A percentile compares a stretch with the other conserved stretches of the same genome.
Evolutionary conservation across 2,888 invertebrate genomes (phyloP).

Genomic region (Anthrax anthrax): DNA sequence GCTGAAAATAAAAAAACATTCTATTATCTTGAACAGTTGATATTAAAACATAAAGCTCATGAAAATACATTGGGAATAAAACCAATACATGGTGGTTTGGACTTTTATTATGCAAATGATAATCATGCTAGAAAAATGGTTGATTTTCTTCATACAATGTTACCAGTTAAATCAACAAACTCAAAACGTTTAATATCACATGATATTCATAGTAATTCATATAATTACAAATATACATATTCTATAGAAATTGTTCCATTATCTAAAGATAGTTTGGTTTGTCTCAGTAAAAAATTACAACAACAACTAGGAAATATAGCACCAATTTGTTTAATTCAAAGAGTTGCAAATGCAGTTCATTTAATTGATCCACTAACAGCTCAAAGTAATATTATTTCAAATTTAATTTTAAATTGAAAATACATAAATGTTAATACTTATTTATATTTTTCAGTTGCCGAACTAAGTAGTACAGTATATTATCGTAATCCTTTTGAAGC

Average conservation of each 20-base stretch:
- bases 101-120: slow-evolving; percentile 86
- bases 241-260: slow-evolving; percentile 92
- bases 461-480: slow-evolving; percentile 62
- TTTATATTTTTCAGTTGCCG: slow-evolving; percentile 57
- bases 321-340: slow-evolving; percentile 72
- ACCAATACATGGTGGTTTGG: slow-evolving; percentile 74
- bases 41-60: slow-evolving; percentile 90
- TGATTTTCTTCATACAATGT: slow-evolving; percentile 75
- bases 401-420: not conserved
- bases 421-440: not conserved
- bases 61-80: slow-evolving; percentile 80
- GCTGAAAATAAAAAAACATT: slow-evolving; percentile 93
- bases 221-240: slow-evolving; percentile 91
- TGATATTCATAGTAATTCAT: slow-evolving; percentile 91
- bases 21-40: slow-evolving; percentile 92
- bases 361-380: slow-evolving; percentile 82
- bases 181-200: slow-evolving; percentile 94
- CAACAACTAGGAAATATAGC: slow-evolving; percentile 78
- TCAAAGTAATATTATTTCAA: slow-evolving; percentile 46
- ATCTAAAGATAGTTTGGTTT: slow-evolving; percentile 87
- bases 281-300: slow-evolving; percentile 72
- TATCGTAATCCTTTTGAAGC: slow-evolving; percentile 79
- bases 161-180: slow-evolving; percentile 77
- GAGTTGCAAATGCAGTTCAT: slow-evolving; percentile 81
- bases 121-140: slow-evolving; percentile 88